Evolutionary conservation across 2,888 invertebrate species (phyloP).

Genomic region (Ennomos quercinarius): DNA sequence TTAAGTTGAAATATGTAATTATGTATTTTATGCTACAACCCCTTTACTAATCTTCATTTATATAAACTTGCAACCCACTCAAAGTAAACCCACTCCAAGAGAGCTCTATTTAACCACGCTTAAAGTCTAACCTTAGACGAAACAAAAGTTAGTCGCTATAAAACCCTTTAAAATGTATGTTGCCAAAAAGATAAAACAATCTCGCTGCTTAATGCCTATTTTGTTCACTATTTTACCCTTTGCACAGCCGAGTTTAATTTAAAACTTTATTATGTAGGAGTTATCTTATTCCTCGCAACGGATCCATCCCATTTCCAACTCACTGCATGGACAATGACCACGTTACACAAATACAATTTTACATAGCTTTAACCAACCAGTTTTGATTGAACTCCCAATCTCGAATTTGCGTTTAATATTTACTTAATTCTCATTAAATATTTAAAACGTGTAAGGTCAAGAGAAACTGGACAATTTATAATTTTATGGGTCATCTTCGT

Average conservation of each 20-base stretch:
- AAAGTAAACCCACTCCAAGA: slow-evolving; percentile 9
- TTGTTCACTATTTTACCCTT: slow-evolving; percentile 46
- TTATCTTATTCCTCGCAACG: slow-evolving; percentile 62
- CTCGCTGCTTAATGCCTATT: slow-evolving; percentile 24
- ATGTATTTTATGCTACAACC: no score
- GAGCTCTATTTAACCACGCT: slow-evolving; percentile 10
- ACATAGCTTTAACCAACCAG: slow-evolving; percentile 37
- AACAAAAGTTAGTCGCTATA: slow-evolving; percentile 9
- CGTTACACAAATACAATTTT: slow-evolving; percentile 64
- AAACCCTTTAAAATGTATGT: slow-evolving; percentile 53
- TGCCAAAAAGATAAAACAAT: slow-evolving; percentile 53
- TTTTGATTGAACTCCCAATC: slow-evolving; percentile 30
- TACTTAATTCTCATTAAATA: slow-evolving; percentile 36
- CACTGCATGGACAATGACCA: slow-evolving; percentile 64
- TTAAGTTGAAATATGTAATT: no score
- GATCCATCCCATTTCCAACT: slow-evolving; percentile 52
- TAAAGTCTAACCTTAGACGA: slow-evolving; percentile 16
- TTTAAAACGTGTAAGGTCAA: slow-evolving; percentile 48
- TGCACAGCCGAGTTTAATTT: slow-evolving; percentile 58
- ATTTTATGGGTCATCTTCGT: slow-evolving; percentile 51
- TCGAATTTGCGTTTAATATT: background rate
- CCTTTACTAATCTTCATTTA: background rate
- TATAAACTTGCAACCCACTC: slow-evolving; percentile 2
- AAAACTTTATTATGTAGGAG: slow-evolving; percentile 69
- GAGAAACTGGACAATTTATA: slow-evolving; percentile 29